A percentile compares a stretch with the other conserved stretches of the same genome.
These are phyloP conservation scores for Boloria selene DNA, from an alignment of 2,888 invertebrate genomes.

Conservation along the genomic window DNA sequence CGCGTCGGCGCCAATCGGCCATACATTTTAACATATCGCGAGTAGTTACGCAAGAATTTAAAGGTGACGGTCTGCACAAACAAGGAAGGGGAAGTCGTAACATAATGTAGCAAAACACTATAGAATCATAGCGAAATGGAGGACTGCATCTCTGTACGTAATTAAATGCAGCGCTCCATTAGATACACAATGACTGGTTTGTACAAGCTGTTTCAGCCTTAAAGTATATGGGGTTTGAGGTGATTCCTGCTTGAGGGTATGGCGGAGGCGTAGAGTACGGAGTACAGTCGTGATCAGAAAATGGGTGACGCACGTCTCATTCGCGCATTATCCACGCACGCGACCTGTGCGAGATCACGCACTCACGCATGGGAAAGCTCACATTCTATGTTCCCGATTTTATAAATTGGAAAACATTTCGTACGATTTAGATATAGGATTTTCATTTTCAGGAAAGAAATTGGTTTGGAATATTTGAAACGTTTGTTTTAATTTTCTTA, in stretches of 20 bases:
- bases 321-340: conserved; percentile 49
- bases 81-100: conserved; percentile 34
- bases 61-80: conserved; percentile 21
- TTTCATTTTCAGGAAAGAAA: too few relatives aligned
- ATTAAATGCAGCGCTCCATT: conserved; percentile 41
- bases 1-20: background rate
- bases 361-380: conserved; percentile 36
- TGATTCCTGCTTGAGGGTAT: conserved; percentile 14
- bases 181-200: conserved; percentile 22
- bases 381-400: conserved; percentile 7
- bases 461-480: too few relatives aligned
- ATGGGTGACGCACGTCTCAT: conserved; percentile 43
- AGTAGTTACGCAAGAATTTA: conserved; percentile 13
- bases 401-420: background rate
- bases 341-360: conserved; percentile 31
- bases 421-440: too few relatives aligned
- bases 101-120: conserved; percentile 37
- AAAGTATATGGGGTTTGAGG: background rate
- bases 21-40: background rate
- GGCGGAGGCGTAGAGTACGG: background rate
- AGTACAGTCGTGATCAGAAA: conserved; percentile 38
- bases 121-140: conserved; percentile 37
- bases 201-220: background rate
- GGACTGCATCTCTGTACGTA: conserved; percentile 39
- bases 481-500: too few relatives aligned